phyloP scores from a whole-genome alignment of 2,113 vertebrate species.

The Mixornis gularis region DNA sequence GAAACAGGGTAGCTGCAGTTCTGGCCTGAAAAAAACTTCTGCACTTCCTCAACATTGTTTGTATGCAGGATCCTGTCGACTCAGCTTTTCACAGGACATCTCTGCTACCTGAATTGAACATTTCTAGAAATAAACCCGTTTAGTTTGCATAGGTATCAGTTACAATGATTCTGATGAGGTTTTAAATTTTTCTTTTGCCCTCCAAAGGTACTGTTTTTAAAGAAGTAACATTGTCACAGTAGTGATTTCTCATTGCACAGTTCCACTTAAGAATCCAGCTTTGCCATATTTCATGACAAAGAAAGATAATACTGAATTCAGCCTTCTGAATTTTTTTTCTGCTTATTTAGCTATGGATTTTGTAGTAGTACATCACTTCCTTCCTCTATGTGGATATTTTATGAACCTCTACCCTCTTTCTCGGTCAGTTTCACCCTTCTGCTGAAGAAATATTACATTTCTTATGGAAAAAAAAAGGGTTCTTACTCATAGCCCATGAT shows the following conservation, averaged over 20 bases:
- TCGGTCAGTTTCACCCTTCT: not conserved
- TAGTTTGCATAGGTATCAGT: not conserved
- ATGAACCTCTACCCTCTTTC: not conserved
- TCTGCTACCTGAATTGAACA: not conserved
- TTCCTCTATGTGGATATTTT: not conserved
- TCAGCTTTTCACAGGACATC: not conserved
- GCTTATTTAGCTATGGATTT: not conserved
- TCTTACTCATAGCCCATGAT: not conserved
- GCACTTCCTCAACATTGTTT: not conserved
- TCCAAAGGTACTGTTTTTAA: not conserved
- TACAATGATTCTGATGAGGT: not conserved
- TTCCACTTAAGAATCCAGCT: not conserved
- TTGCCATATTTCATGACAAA: not conserved
- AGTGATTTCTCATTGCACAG: not conserved
- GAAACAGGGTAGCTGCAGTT: not conserved
- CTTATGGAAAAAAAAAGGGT: not conserved
- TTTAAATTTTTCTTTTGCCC: not conserved
- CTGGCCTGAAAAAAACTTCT: not conserved
- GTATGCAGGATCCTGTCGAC: not conserved
- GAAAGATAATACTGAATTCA: not conserved
- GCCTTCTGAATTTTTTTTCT: not conserved
- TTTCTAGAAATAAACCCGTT: not conserved
- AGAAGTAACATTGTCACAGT: not conserved
- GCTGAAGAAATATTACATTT: not conserved
- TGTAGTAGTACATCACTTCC: not conserved